Percentiles rank a stretch among this genome's conserved stretches.
phyloP scores from a whole-genome alignment of 2,797 vertebrate species.

The Malurus leucopterus region DNA sequence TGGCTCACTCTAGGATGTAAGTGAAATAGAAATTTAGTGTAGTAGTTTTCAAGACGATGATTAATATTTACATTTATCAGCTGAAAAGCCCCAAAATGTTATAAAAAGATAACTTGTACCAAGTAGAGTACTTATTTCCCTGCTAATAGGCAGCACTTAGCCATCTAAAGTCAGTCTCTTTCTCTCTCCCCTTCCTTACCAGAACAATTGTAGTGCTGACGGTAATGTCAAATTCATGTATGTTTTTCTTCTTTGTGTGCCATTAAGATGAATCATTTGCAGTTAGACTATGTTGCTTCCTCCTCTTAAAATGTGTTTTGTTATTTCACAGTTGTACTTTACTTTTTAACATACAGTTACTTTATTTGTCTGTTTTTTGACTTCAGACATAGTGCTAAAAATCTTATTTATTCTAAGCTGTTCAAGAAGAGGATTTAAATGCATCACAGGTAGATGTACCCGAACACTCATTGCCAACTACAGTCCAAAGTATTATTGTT shows the following conservation, averaged over 20 bases:
- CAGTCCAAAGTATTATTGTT: constrained; percentile 24
- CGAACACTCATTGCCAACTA: neutral
- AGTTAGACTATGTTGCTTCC: neutral
- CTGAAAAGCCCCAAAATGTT: neutral
- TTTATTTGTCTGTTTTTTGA: neutral
- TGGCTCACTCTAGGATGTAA: neutral
- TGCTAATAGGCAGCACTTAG: neutral
- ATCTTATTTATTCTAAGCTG: constrained; percentile 7
- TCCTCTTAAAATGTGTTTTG: neutral
- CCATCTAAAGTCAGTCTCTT: neutral
- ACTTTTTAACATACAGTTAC: neutral
- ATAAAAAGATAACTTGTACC: neutral
- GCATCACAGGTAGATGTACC: neutral
- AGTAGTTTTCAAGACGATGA: neutral
- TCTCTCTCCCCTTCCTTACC: neutral
- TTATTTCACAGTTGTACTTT: neutral
- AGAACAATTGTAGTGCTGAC: neutral
- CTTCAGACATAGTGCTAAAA: neutral
- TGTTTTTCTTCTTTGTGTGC: constrained; percentile 19
- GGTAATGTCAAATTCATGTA: neutral
- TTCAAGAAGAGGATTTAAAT: constrained; percentile 21
- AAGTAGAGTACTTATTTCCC: neutral
- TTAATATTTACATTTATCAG: constrained; percentile 1
- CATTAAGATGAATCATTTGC: constrained; percentile 39
- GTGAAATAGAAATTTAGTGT: neutral